Percentiles rank a stretch among this genome's conserved stretches.
phyloP scores from a whole-genome alignment of 2,797 vertebrate genomes.

The Vultur gryphus region DNA sequence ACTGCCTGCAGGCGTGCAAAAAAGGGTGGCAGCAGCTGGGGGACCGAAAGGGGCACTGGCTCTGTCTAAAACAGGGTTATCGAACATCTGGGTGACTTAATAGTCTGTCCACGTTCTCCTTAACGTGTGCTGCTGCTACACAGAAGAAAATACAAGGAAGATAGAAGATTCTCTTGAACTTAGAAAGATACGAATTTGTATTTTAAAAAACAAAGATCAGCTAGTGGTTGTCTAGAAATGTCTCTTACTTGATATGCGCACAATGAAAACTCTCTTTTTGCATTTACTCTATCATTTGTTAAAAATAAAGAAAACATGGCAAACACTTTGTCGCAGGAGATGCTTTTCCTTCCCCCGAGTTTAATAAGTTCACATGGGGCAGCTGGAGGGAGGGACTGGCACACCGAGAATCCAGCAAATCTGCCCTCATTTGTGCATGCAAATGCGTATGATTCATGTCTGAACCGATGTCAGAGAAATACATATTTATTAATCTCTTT shows the following conservation, averaged over 20 bases:
- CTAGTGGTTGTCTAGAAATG: background rate
- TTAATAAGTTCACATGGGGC: background rate
- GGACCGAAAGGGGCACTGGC: background rate
- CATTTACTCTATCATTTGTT: background rate
- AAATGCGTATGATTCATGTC: rapidly evolving
- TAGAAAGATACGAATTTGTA: background rate
- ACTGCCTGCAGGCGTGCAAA: rapidly evolving
- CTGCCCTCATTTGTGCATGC: background rate
- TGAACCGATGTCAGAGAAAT: background rate
- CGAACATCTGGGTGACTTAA: background rate
- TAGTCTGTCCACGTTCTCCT: background rate
- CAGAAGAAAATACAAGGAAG: background rate
- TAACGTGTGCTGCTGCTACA: background rate
- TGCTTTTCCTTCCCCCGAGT: background rate
- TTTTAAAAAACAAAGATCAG: background rate
- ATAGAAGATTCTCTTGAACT: background rate
- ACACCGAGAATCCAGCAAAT: background rate
- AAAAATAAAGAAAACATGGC: background rate
- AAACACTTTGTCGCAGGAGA: background rate
- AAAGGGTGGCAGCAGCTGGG: background rate
- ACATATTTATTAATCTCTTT: background rate
- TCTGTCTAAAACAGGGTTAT: background rate
- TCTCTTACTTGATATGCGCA: background rate
- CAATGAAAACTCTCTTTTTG: background rate
- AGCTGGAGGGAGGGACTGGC: background rate